A percentile compares a stretch with the other conserved stretches of the same genome.
Conservation (phyloP, 1,140 invertebrate genomes). For the Zelostemma sp. region DNA sequence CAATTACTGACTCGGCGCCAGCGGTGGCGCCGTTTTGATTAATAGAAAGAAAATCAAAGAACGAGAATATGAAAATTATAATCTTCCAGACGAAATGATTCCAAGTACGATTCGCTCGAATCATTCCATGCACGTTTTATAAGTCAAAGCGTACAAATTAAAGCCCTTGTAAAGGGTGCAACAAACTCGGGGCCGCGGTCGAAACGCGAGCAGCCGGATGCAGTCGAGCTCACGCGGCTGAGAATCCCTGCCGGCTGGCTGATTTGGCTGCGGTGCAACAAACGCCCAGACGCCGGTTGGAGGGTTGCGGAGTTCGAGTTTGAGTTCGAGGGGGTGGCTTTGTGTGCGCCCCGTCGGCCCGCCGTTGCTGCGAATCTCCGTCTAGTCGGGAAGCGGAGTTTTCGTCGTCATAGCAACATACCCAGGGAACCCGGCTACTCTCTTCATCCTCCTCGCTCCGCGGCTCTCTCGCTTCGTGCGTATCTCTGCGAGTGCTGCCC, state of each 20-base stretch:
- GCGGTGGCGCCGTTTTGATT: too few relatives aligned
- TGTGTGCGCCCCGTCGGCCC: slow-evolving; percentile 48
- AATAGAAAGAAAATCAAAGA: too few relatives aligned
- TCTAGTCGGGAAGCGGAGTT: slow-evolving; percentile 64
- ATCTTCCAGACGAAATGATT: too few relatives aligned
- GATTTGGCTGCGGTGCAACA: slow-evolving; percentile 63
- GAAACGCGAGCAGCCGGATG: slow-evolving; percentile 42
- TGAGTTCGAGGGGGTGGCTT: slow-evolving; percentile 53
- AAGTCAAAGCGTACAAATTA: too few relatives aligned
- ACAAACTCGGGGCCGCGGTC: slow-evolving; percentile 56
- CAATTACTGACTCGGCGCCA: too few relatives aligned
- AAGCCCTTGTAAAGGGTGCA: slow-evolving; percentile 55
- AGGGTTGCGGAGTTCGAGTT: slow-evolving; percentile 50
- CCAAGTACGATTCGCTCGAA: too few relatives aligned
- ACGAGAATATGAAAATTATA: too few relatives aligned
- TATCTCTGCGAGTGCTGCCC: slow-evolving; percentile 51
- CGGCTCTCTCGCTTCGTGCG: slow-evolving; percentile 23
- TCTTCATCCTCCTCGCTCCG: slow-evolving; percentile 22
- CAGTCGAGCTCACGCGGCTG: slow-evolving; percentile 32
- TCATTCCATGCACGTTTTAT: too few relatives aligned
- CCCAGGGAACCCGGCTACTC: slow-evolving; percentile 67
- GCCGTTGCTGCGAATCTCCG: slow-evolving; percentile 64
- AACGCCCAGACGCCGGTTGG: slow-evolving; percentile 62
- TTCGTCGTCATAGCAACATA: slow-evolving; percentile 66
- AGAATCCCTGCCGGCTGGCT: slow-evolving; percentile 59